A percentile compares a stretch with the other conserved stretches of the same genome.
phyloP scores from a whole-genome alignment of 2,888 invertebrate species.

The Drosophila kanekoi region DNA sequence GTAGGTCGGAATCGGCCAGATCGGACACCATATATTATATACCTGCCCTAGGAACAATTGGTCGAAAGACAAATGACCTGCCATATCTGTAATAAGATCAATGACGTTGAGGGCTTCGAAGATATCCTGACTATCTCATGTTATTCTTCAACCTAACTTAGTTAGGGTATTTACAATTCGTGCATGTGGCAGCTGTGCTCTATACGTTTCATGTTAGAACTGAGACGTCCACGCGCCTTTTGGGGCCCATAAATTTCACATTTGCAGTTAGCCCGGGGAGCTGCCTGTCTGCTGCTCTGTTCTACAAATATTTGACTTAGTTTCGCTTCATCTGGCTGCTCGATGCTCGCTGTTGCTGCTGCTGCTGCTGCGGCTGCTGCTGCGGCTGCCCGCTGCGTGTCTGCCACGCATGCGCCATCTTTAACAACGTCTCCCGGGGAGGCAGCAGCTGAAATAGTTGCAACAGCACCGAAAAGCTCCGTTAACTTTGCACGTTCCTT shows the following conservation, averaged over 20 bases:
- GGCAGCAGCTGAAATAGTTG: neutral
- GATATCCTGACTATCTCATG: neutral
- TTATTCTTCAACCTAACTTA: neutral
- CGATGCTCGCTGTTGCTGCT: conserved; percentile 30
- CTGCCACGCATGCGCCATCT: conserved; percentile 76
- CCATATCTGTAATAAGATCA: too few species aligned
- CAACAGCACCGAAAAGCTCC: conserved; percentile 42
- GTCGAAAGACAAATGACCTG: too few species aligned
- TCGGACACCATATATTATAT: too few species aligned
- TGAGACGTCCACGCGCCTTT: conserved; percentile 62
- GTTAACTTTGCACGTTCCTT: conserved; percentile 63
- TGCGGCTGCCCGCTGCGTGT: conserved; percentile 54
- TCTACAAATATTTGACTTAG: conserved; percentile 79
- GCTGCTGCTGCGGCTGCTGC: conserved; percentile 9
- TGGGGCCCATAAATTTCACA: conserved; percentile 75
- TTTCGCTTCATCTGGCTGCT: conserved; percentile 50
- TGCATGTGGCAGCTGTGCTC: neutral
- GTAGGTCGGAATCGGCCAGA: too few species aligned
- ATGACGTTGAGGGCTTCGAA: too few species aligned
- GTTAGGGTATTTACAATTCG: neutral
- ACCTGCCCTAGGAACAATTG: too few species aligned
- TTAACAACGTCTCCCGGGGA: conserved; percentile 29
- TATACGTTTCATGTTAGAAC: conserved; percentile 23
- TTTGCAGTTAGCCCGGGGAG: conserved; percentile 66
- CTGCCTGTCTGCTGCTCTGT: conserved; percentile 43